phyloP scores from a whole-genome alignment of 1,140 invertebrate species.

The Brachionus rotundiformis region DNA sequence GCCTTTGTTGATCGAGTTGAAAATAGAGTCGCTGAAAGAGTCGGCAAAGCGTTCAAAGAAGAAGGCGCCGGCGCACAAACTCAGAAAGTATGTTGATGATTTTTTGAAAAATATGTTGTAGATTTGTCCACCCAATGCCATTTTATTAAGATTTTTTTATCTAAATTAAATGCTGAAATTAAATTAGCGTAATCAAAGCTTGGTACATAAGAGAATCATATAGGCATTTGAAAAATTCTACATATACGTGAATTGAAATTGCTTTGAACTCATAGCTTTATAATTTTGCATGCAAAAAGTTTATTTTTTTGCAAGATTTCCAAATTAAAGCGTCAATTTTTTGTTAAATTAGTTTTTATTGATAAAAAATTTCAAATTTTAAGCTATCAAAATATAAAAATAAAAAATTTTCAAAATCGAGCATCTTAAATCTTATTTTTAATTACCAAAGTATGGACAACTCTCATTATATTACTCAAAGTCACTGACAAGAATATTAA shows the following conservation, averaged over 20 bases:
- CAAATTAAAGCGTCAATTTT: not conserved
- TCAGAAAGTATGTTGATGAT: slow-evolving; percentile 48
- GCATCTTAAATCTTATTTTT: too few relatives aligned
- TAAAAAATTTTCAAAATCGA: too few relatives aligned
- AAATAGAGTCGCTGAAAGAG: slow-evolving; percentile 4
- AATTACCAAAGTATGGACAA: too few relatives aligned
- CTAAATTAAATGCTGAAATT: not conserved
- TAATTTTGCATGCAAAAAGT: not conserved
- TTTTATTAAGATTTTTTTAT: not conserved
- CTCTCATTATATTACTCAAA: too few relatives aligned
- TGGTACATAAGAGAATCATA: not conserved
- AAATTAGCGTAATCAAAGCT: not conserved
- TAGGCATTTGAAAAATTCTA: not conserved
- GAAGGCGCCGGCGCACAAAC: slow-evolving; percentile 21
- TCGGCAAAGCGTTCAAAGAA: slow-evolving; percentile 51
- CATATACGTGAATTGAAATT: not conserved
- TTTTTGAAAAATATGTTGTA: slow-evolving; percentile 51
- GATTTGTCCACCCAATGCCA: slow-evolving; percentile 48
- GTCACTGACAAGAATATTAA: too few relatives aligned
- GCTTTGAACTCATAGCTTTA: not conserved
- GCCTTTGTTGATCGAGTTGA: slow-evolving; percentile 42
- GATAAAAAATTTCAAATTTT: too few relatives aligned
- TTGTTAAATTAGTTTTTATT: not conserved
- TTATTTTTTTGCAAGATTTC: not conserved
- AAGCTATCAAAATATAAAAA: too few relatives aligned